These are phyloP conservation scores for Tachyglossus aculeatus DNA, from an alignment of 2,797 vertebrate species.

Conservation along the genomic window DNA sequence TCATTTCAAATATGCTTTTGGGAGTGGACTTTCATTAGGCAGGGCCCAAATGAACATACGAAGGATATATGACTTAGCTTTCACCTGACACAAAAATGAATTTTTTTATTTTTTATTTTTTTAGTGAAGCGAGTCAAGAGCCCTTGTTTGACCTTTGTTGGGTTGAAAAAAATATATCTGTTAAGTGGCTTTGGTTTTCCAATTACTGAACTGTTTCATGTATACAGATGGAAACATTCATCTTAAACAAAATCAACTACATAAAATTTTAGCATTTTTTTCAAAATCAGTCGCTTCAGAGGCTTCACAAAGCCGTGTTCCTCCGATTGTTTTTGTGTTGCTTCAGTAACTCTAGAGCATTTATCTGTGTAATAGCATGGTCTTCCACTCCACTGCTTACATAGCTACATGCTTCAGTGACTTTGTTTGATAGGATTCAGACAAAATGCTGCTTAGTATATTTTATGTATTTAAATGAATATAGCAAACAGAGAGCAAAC, in stretches of 20 bases:
- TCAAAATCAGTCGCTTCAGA: slow-evolving; percentile 49
- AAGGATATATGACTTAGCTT: slow-evolving; percentile 18
- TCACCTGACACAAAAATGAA: slow-evolving; percentile 18
- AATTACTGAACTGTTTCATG: slow-evolving; percentile 15
- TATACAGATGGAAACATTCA: slow-evolving; percentile 13
- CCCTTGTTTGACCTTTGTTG: slow-evolving; percentile 35
- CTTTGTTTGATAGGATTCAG: slow-evolving; percentile 72
- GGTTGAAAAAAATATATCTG: slow-evolving; percentile 20
- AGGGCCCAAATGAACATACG: slow-evolving; percentile 43
- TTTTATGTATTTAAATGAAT: slow-evolving; percentile 72
- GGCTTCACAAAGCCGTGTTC: slow-evolving; percentile 66
- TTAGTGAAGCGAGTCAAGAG: slow-evolving; percentile 26
- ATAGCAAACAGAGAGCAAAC: slow-evolving; percentile 59
- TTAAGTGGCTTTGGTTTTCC: slow-evolving; percentile 35
- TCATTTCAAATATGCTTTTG: slow-evolving; percentile 33
- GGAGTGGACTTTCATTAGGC: slow-evolving; percentile 27
- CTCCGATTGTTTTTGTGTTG: slow-evolving; percentile 75
- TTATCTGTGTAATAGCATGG: slow-evolving; percentile 79
- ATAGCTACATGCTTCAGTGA: slow-evolving; percentile 71
- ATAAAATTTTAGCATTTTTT: slow-evolving; percentile 8
- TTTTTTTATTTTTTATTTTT: slow-evolving; percentile 43
- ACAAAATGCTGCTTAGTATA: slow-evolving; percentile 71
- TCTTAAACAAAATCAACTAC: neutral
- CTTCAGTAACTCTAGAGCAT: slow-evolving; percentile 75
- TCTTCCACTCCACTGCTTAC: slow-evolving; percentile 73